These are phyloP conservation scores for Saccostrea glomerata DNA, from an alignment of 1,140 invertebrate species.

Conservation along the genomic window DNA sequence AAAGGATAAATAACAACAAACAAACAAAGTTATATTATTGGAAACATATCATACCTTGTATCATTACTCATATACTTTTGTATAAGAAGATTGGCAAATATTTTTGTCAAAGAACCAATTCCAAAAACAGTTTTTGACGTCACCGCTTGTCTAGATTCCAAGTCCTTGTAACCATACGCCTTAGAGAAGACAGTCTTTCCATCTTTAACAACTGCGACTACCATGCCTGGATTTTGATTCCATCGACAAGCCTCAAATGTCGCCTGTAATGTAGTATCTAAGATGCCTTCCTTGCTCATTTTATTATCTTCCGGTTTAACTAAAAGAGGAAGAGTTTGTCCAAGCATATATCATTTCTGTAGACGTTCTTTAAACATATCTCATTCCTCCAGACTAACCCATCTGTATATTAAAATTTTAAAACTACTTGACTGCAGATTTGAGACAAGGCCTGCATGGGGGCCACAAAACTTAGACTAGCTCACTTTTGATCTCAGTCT, in stretches of 20 bases:
- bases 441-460: no score
- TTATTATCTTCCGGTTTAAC: background rate
- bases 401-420: no score
- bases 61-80: slow-evolving; percentile 21
- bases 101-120: slow-evolving; percentile 63
- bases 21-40: no score
- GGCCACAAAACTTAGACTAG: no score
- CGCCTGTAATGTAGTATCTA: background rate
- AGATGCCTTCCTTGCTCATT: background rate
- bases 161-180: slow-evolving; percentile 59
- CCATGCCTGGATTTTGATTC: slow-evolving; percentile 50
- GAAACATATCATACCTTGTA: background rate
- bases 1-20: no score
- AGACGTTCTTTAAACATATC: no score
- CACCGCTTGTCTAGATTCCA: slow-evolving; percentile 49
- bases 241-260: background rate
- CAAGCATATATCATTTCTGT: no score
- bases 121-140: slow-evolving; percentile 58
- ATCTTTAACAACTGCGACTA: slow-evolving; percentile 61
- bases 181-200: slow-evolving; percentile 54
- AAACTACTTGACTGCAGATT: no score
- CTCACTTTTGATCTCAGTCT: no score
- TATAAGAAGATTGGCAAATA: slow-evolving; percentile 58
- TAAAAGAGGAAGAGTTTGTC: background rate
- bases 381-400: no score